Conservation (phyloP, 1,140 invertebrate species). For the Metaphire vulgaris region DNA sequence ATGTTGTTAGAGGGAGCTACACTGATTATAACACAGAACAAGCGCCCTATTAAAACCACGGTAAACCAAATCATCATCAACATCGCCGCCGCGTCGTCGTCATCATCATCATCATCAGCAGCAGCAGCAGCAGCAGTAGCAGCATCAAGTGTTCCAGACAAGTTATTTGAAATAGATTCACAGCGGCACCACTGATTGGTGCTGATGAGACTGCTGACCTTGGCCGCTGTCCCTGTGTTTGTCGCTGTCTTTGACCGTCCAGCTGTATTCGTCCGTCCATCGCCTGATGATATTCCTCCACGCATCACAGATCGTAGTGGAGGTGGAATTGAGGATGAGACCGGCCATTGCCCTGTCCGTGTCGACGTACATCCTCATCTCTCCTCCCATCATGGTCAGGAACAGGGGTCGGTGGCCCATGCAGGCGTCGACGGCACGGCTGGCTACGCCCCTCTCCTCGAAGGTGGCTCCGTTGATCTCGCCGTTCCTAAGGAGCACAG, state of each 20-base stretch:
- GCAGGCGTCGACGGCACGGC: background rate
- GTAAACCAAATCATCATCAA: too few relatives aligned
- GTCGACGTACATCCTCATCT: background rate
- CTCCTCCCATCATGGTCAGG: background rate
- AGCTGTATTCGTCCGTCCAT: background rate
- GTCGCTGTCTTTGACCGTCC: background rate
- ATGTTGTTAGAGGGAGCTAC: too few relatives aligned
- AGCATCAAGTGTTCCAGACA: too few relatives aligned
- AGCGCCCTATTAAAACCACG: too few relatives aligned
- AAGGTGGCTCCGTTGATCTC: background rate
- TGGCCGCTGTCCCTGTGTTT: too few relatives aligned
- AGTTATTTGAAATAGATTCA: too few relatives aligned
- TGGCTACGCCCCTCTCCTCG: background rate
- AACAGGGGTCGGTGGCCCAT: background rate
- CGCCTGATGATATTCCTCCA: background rate
- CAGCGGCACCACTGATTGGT: too few relatives aligned
- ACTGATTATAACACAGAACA: too few relatives aligned
- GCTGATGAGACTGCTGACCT: too few relatives aligned
- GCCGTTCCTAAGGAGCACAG: background rate
- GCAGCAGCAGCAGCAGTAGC: too few relatives aligned
- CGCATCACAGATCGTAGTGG: background rate
- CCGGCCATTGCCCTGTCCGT: background rate
- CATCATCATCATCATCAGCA: too few relatives aligned
- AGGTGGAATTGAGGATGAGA: background rate
- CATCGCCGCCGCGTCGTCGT: too few relatives aligned